Base-by-base conservation (phyloP, 2,113 vertebrate genomes). In the Calonectris borealis region DNA sequence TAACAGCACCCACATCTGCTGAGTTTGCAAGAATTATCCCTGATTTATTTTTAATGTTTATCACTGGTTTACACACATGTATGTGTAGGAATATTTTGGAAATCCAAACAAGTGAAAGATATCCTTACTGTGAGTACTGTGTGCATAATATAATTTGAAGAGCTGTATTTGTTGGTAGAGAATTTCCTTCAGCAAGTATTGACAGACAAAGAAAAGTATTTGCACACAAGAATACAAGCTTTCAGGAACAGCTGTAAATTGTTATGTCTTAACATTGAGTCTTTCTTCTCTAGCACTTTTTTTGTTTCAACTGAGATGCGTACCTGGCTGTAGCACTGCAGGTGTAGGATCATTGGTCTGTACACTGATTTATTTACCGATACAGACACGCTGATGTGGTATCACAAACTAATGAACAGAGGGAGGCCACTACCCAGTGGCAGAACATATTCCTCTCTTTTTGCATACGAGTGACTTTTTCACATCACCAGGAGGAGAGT, bases 401-500 rank as follows among this genome's bases (percentile, higher is more conserved):
- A 11, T 38, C 84, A 86, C 84, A 44, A 55, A 38, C 48, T 17
- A 2, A 34, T 29, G 54, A 61, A 16, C 44, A 73, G 54, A 34
- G 51, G 69, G 49, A 60, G 0, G 1, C 14, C 65, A 25, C 3
- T 46, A n/a, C 40, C 21, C 1, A 0, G 17, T 24, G 25, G 58
- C 69, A 72, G 12, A 51, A 68, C 64, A 26, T 48, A 48, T 55
- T 92, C n/a, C 36, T 32, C 26, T 54, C 40, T 75, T 84, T 61
- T 46, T 71, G 73, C 11, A 1, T 75, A 24, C 40, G 52, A 19
- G 48, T 51, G 1, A 48, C 24, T 42, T 77, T 70, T 84, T 60
- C 31, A 5, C 24, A 13, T 86, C 25, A 38, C 4, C 29, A 48
- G 46, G 46, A 89, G 42, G 16, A 34, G 32, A 58, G 20, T 1